A percentile compares a stretch with the other conserved stretches of the same genome.
Conservation (phyloP, 2,888 invertebrate genomes). For the Tetragonisca angustula region DNA sequence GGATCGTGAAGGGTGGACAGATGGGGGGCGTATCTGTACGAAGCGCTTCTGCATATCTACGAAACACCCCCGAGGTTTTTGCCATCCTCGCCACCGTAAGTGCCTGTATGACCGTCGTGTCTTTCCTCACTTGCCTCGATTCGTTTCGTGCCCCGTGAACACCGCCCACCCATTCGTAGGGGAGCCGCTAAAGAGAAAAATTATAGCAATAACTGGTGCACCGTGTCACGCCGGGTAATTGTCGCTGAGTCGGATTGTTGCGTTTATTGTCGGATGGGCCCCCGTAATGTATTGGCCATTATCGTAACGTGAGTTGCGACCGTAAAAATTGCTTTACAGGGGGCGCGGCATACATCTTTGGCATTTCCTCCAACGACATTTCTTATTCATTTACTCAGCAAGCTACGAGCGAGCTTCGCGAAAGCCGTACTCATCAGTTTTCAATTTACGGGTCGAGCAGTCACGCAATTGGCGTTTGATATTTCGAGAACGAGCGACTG, state of each 20-base stretch:
- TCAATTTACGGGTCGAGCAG: too few relatives aligned
- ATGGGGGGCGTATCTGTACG: constrained; percentile 80
- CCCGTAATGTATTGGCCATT: constrained; percentile 53
- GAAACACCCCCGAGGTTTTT: constrained; percentile 35
- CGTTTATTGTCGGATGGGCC: constrained; percentile 28
- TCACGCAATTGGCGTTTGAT: background rate
- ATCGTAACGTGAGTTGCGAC: constrained; percentile 51
- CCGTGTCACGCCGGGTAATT: constrained; percentile 56
- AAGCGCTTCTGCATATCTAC: constrained; percentile 52
- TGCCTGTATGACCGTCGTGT: constrained; percentile 63
- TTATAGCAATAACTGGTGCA: constrained; percentile 59
- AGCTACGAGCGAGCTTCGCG: background rate
- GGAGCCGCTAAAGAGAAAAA: constrained; percentile 52
- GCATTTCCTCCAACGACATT: background rate
- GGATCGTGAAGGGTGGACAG: constrained; percentile 72
- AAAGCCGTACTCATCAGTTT: background rate
- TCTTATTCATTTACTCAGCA: too few relatives aligned
- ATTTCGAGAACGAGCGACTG: background rate
- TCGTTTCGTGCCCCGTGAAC: constrained; percentile 46
- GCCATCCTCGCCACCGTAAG: constrained; percentile 54
- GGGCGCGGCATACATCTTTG: too few relatives aligned
- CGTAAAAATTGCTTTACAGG: constrained; percentile 37
- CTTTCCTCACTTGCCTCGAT: constrained; percentile 56
- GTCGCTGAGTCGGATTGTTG: constrained; percentile 49
- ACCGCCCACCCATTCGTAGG: constrained; percentile 28